Conservation (phyloP, 2,888 invertebrate genomes). For the Troides aeacus region DNA sequence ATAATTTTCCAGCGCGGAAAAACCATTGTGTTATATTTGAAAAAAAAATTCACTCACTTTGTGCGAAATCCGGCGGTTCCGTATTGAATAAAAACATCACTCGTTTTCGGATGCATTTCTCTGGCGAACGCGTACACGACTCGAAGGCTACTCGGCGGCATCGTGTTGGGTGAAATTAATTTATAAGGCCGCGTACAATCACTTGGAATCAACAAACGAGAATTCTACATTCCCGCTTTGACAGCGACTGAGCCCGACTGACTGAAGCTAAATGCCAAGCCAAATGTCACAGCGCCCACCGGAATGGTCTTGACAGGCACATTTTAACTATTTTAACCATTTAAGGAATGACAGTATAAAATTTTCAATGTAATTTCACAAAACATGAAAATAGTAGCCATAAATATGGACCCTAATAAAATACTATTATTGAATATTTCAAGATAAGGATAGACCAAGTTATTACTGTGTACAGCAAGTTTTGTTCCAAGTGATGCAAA, state of each 20-base stretch:
- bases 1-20: slow-evolving; percentile 40
- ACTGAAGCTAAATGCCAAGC: slow-evolving; percentile 42
- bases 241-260: slow-evolving; percentile 47
- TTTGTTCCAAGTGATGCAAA: background rate
- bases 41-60: slow-evolving; percentile 80
- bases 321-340: slow-evolving; percentile 27
- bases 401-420: background rate
- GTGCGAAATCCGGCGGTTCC: slow-evolving; percentile 93
- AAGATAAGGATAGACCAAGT: background rate
- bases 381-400: background rate
- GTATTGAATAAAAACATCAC: slow-evolving; percentile 85
- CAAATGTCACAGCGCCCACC: slow-evolving; percentile 20
- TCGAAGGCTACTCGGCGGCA: slow-evolving; percentile 81
- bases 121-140: slow-evolving; percentile 88
- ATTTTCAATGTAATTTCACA: background rate
- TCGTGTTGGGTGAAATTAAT: slow-evolving; percentile 68
- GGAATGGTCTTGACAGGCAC: slow-evolving; percentile 33
- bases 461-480: background rate
- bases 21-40: slow-evolving; percentile 38
- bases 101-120: slow-evolving; percentile 87
- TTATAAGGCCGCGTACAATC: slow-evolving; percentile 75
- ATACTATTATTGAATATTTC: background rate
- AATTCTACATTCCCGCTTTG: slow-evolving; percentile 72
- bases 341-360: background rate
- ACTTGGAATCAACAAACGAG: slow-evolving; percentile 73